Evolutionary conservation across 2,797 vertebrate species (phyloP).

Genomic region (Pogoniulus pusillus): DNA sequence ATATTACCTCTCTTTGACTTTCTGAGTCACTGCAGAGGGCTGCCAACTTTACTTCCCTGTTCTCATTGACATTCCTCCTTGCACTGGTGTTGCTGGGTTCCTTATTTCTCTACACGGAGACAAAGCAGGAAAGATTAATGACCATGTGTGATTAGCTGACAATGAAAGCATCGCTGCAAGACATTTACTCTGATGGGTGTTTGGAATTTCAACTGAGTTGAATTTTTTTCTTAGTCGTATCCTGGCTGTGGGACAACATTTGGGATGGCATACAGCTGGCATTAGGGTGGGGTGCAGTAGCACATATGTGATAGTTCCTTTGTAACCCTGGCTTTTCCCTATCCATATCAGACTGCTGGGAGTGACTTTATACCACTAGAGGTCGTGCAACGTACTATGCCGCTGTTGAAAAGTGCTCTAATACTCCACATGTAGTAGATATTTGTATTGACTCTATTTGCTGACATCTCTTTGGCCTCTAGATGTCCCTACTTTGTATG

Average conservation of each 20-base stretch:
- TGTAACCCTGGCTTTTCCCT: background rate
- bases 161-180: background rate
- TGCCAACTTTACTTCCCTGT: background rate
- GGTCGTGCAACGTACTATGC: constrained; percentile 50
- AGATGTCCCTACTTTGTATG: background rate
- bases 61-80: background rate
- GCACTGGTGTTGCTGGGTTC: background rate
- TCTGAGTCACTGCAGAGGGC: background rate
- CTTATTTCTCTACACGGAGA: background rate
- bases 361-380: constrained; percentile 52
- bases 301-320: rapidly evolving
- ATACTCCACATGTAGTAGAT: background rate
- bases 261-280: background rate
- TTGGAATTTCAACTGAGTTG: background rate
- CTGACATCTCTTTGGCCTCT: background rate
- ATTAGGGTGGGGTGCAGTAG: background rate
- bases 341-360: background rate
- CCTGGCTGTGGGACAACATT: background rate
- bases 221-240: background rate
- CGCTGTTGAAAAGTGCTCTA: constrained; percentile 18
- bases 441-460: background rate
- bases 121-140: background rate
- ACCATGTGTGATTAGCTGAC: background rate
- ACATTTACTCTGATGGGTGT: background rate
- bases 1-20: background rate